Base-by-base conservation (phyloP, 2,113 vertebrate genomes). In the Apus apus region DNA sequence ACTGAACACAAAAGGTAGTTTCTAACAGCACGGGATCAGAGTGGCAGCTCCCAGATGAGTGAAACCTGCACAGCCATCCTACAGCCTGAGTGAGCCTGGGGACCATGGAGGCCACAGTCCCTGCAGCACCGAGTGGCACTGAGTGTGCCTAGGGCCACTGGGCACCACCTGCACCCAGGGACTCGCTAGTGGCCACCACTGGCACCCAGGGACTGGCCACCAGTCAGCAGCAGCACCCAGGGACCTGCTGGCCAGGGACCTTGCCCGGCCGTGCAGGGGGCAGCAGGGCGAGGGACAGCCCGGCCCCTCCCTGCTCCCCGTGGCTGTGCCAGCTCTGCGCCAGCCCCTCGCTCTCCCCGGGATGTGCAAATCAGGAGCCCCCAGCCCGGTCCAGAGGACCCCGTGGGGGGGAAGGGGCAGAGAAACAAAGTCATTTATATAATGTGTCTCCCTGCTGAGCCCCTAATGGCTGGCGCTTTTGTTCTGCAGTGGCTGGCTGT, bases 361-460 rank as follows among this genome's bases (percentile, higher is more conserved):
- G 85, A 65, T 86, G 96, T 75, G 92, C 88, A 97, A 91, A 97
- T 92, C 94, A 74, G 86, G 90, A 92, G 65, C 80, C 95, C 80
- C 85, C 87, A 65, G 73, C 76, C 51, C 82, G 17, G 82, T 92
- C 96, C 97, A 68, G 78, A 96, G 96, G 93, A 93, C 96, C 96
- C 97, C 32, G 86, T 95, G 36, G 93, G 57, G 96, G 94, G 93
- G 95, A 92, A 91, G 95, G 97, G 96, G 85, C 90, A 97, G 92
- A 91, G 95, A 97, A 97, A 97, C 97, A 97, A 97, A 98, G 97
- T 97, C 97, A 98, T 98, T 98, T 97, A 96, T 97, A 97, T 97
- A 98, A 98, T 97, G 97, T 97, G 97, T 97, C 96, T 97, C 97
- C 97, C 98, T 29, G 97, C 98, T 97, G 98, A 97, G 98, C 94